These are phyloP conservation scores for Linnaemya tessellans DNA, from an alignment of 2,888 invertebrate genomes.

Conservation along the genomic window DNA sequence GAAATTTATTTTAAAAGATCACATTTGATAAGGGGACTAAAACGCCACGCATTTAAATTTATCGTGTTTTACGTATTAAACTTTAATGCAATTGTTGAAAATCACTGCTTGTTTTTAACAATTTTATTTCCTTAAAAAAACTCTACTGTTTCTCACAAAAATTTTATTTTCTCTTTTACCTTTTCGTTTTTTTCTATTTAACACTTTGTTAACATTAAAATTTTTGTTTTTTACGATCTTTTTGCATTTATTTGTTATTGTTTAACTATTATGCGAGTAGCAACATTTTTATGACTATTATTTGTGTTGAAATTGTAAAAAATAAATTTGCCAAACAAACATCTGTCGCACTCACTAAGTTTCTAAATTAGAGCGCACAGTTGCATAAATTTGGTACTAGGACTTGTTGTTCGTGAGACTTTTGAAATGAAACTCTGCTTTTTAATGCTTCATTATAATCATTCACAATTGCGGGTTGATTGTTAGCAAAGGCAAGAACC, in stretches of 20 bases:
- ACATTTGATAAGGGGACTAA: not conserved
- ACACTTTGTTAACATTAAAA: slow-evolving; percentile 22
- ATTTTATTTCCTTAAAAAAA: not conserved
- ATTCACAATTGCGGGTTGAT: slow-evolving; percentile 7
- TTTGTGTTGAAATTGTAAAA: slow-evolving; percentile 50
- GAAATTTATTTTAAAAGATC: slow-evolving; percentile 12
- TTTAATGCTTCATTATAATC: not conserved
- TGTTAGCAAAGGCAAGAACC: not conserved
- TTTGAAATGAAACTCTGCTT: not conserved
- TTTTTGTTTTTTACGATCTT: not conserved
- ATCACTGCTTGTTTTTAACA: slow-evolving; percentile 12
- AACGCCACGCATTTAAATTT: slow-evolving; percentile 66
- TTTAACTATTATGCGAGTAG: slow-evolving; percentile 13
- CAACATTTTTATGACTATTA: slow-evolving; percentile 47
- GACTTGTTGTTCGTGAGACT: not conserved
- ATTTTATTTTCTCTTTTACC: slow-evolving; percentile 36
- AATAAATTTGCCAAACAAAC: slow-evolving; percentile 37
- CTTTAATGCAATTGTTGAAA: slow-evolving; percentile 28
- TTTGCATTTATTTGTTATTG: slow-evolving; percentile 15
- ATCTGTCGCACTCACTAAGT: slow-evolving; percentile 20
- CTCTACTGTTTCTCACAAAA: not conserved
- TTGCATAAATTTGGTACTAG: not conserved
- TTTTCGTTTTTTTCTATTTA: not conserved
- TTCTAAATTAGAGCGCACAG: slow-evolving; percentile 17
- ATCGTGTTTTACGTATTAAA: slow-evolving; percentile 25